Evolutionary conservation across 2,888 invertebrate species (phyloP).

Genomic region (Aricia artaxerxes): DNA sequence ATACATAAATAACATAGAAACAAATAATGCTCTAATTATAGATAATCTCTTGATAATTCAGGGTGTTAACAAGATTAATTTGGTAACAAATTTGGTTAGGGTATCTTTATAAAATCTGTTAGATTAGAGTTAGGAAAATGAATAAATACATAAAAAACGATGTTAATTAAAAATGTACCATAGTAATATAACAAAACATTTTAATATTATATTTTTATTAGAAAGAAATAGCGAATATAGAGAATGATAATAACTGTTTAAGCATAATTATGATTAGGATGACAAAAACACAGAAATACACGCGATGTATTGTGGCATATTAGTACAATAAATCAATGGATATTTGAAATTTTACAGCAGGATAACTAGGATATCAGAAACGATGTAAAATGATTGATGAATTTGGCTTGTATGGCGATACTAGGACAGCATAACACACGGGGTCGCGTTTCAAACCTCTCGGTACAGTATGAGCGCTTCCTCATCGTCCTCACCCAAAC

Average conservation of each 20-base stretch:
- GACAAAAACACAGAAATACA: neutral
- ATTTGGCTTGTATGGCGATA: neutral
- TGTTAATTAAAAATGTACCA: neutral
- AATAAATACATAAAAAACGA: neutral
- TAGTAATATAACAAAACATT: neutral
- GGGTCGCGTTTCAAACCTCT: constrained; percentile 66
- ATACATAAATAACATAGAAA: too few species aligned
- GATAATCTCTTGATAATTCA: too few species aligned
- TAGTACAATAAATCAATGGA: neutral
- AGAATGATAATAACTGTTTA: neutral
- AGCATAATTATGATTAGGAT: neutral
- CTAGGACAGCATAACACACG: constrained; percentile 33
- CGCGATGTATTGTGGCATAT: neutral
- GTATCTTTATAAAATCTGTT: neutral
- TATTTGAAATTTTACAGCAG: neutral
- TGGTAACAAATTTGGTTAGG: too few species aligned
- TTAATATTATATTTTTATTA: neutral
- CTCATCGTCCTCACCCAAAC: constrained; percentile 80
- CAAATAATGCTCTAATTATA: too few species aligned
- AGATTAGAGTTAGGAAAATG: neutral
- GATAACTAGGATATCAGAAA: neutral
- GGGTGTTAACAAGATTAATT: neutral
- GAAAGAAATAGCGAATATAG: neutral
- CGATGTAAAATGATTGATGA: constrained; percentile 17
- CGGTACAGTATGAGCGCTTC: constrained; percentile 69